Conservation (phyloP, 2,797 vertebrate genomes). For the Pseudomugil tenellus region DNA sequence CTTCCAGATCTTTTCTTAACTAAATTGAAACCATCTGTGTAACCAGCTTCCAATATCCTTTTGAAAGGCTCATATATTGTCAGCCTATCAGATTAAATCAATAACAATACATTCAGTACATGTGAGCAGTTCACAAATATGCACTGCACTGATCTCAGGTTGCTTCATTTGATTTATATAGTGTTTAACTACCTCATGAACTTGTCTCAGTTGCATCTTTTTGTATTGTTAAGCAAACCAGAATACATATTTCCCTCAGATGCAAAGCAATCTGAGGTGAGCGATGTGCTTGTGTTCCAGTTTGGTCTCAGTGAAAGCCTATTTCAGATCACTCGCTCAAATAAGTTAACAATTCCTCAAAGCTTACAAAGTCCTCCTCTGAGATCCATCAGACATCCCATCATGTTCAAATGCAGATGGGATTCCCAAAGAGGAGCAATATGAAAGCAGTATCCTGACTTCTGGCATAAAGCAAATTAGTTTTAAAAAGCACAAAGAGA, state of each 20-base stretch:
- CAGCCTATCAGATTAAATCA: slow-evolving; percentile 15
- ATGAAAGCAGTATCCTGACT: neutral
- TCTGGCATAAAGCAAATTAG: slow-evolving; percentile 1
- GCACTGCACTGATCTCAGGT: slow-evolving; percentile 11
- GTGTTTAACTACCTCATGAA: slow-evolving; percentile 22
- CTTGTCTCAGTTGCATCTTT: slow-evolving; percentile 34
- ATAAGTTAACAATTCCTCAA: slow-evolving; percentile 15
- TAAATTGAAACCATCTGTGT: slow-evolving; percentile 78
- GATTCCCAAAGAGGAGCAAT: neutral
- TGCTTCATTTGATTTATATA: slow-evolving; percentile 37
- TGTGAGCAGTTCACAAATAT: neutral
- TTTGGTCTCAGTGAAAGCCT: slow-evolving; percentile 59
- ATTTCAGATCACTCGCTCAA: slow-evolving; percentile 24
- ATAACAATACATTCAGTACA: neutral
- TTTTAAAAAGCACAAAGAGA: neutral
- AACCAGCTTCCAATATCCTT: slow-evolving; percentile 45
- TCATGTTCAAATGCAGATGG: slow-evolving; percentile 15
- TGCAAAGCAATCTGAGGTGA: slow-evolving; percentile 56
- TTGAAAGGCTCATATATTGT: slow-evolving; percentile 22
- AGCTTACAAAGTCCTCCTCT: slow-evolving; percentile 13
- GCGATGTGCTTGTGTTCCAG: slow-evolving; percentile 53
- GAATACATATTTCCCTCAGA: slow-evolving; percentile 65
- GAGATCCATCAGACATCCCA: neutral
- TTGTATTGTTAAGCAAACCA: slow-evolving; percentile 49
- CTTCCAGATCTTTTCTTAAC: slow-evolving; percentile 25